These are phyloP conservation scores for Oedothorax gibbosus DNA, from an alignment of 1,140 invertebrate species.

Conservation along the genomic window DNA sequence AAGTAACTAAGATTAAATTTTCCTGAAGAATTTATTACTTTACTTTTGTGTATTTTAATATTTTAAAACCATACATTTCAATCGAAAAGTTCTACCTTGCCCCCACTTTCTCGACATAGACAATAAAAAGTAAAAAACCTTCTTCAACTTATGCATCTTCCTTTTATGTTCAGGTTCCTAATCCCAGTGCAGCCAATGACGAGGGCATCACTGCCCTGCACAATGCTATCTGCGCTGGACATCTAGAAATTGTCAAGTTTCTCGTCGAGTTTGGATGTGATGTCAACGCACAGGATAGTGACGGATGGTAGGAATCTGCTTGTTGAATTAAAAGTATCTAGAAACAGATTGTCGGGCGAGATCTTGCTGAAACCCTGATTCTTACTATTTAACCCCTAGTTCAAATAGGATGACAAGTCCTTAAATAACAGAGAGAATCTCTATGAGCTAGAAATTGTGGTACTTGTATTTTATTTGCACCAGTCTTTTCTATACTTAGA, in stretches of 20 bases:
- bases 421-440: too few species aligned
- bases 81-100: too few species aligned
- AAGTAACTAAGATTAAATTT: too few species aligned
- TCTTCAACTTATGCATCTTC: not conserved
- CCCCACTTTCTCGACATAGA: too few species aligned
- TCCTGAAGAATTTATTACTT: too few species aligned
- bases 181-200: conserved; percentile 95
- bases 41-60: too few species aligned
- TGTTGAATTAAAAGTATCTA: not conserved
- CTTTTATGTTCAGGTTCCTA: conserved; percentile 70
- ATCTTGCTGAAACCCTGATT: not conserved
- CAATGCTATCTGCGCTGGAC: conserved; percentile 99
- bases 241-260: conserved; percentile 98
- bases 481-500: too few species aligned
- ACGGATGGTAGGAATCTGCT: conserved; percentile 82
- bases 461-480: too few species aligned
- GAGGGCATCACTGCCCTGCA: conserved; percentile 98
- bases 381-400: not conserved
- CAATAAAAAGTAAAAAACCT: too few species aligned
- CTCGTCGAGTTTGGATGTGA: conserved; percentile 98
- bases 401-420: too few species aligned
- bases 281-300: conserved; percentile 98
- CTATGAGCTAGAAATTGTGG: too few species aligned
- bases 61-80: too few species aligned
- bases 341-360: not conserved